Base-by-base conservation (phyloP, 1,140 invertebrate genomes). In the Odontomachus brunneus region DNA sequence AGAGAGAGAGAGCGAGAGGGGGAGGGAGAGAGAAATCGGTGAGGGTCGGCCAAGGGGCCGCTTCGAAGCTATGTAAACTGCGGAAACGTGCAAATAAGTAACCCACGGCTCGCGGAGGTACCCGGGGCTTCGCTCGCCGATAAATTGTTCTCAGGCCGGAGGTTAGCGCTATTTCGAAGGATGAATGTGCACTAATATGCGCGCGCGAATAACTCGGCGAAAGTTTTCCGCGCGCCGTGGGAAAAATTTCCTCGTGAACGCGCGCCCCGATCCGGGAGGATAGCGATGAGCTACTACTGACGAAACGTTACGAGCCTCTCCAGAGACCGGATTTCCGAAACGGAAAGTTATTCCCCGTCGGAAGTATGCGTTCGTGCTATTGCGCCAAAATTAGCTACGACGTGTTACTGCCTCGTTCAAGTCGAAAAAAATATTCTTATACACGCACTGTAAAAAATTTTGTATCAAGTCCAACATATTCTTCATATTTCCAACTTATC, bases 1-100 rank as follows among this genome's bases (percentile, higher is more conserved):
- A n/a, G n/a, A n/a, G n/a, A n/a, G n/a, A n/a, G n/a, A n/a, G n/a
- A n/a, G n/a, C n/a, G n/a, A n/a, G n/a, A n/a, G n/a, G n/a, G n/a
- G n/a, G n/a, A n/a, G n/a, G n/a, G n/a, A n/a, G n/a, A n/a, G n/a
- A 65, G 73, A 66, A 60, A 44, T 19, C 29, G 49, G 22, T 22
- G 75, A 57, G 75, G 26, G 53, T 57, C 48, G 53, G n/a, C 44
- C 29, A 53, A 71, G 48, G 22, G 48, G 66, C 29, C 69, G 51
- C 15, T 66, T 67, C 66, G 84, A 90, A 91, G 87, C 75, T 75
- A 86, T 88, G 87, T 89, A 88, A 91, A 91, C 88, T 89, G 88
- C 87, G 86, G 59, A 89, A 87, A 87, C 87, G 89, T 90, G 90
- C 84, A 91, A 90, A 91, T 90, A 90, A 87, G 84, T 83, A 83